phyloP scores from a whole-genome alignment of 2,113 vertebrate species.

The Epinephelus lanceolatus region DNA sequence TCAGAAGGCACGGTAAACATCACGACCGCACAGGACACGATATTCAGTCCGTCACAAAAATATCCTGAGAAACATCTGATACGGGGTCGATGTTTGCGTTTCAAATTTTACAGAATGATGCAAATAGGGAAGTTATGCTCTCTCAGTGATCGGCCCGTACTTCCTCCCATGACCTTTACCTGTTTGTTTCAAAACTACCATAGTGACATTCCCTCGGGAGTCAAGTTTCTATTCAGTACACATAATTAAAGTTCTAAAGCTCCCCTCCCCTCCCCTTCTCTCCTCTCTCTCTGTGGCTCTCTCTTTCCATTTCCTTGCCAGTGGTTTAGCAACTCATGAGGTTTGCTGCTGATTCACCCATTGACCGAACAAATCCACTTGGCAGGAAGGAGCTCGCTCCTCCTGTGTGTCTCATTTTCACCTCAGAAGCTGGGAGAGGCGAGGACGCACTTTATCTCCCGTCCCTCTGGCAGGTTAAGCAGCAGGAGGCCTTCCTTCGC shows the following conservation, averaged over 20 bases:
- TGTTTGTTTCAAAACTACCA: conserved; percentile 61
- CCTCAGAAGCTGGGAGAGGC: conserved; percentile 29
- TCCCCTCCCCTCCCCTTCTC: neutral
- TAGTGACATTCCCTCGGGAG: conserved; percentile 60
- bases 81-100: neutral
- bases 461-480: conserved; percentile 35
- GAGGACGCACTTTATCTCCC: conserved; percentile 19
- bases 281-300: conserved; percentile 7
- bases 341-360: conserved; percentile 67
- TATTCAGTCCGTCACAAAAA: neutral
- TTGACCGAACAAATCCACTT: conserved; percentile 63
- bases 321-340: conserved; percentile 53
- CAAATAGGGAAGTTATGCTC: conserved; percentile 1
- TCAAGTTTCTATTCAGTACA: conserved; percentile 70
- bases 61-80: neutral
- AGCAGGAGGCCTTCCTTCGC: conserved; percentile 22
- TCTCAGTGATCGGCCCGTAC: conserved; percentile 5
- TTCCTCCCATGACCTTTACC: conserved; percentile 52
- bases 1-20: conserved; percentile 58
- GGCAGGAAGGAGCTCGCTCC: conserved; percentile 38
- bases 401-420: conserved; percentile 60
- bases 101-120: neutral
- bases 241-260: conserved; percentile 68
- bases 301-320: conserved; percentile 41
- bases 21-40: conserved; percentile 13